Conservation (phyloP, 2,113 vertebrate genomes). For the Tragelaphus scriptus region DNA sequence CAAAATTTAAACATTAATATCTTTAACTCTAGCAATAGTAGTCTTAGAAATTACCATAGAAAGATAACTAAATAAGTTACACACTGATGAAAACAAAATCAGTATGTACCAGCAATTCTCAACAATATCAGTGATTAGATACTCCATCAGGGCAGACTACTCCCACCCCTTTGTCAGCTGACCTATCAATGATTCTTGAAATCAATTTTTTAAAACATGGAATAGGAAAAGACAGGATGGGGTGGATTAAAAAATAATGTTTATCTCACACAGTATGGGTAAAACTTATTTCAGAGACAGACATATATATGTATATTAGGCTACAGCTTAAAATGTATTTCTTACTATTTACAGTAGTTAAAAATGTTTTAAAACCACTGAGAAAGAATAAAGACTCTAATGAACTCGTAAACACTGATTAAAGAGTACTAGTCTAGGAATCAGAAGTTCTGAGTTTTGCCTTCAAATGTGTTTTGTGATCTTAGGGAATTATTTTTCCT, state of each 20-base stretch:
- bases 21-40: background rate
- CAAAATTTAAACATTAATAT: background rate
- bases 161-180: background rate
- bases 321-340: background rate
- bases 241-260: background rate
- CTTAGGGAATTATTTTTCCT: background rate
- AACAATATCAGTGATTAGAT: background rate
- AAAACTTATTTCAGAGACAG: background rate
- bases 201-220: background rate
- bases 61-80: background rate
- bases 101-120: background rate
- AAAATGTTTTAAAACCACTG: background rate
- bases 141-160: background rate
- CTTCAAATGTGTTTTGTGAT: background rate
- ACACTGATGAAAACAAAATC: background rate
- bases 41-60: background rate
- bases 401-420: background rate
- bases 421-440: background rate
- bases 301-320: background rate
- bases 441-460: background rate
- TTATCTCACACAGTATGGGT: background rate
- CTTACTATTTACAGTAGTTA: background rate
- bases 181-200: background rate
- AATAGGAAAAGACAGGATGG: background rate
- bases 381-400: background rate